Percentiles rank a stretch among this genome's conserved stretches.
These are phyloP conservation scores for Eilema caniola DNA, from an alignment of 2,888 invertebrate species.

Conservation along the genomic window DNA sequence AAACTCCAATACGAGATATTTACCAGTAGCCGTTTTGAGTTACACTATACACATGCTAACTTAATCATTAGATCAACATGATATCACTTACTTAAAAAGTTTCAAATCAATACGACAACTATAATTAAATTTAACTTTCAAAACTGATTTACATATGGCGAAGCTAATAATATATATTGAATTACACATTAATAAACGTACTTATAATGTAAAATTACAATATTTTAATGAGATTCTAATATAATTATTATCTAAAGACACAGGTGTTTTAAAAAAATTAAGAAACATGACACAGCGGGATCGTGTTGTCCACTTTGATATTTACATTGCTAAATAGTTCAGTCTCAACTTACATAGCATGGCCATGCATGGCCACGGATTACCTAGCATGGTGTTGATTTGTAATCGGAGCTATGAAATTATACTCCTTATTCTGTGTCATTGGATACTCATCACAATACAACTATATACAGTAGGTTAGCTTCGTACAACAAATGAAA, in stretches of 20 bases:
- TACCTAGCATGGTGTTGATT: neutral
- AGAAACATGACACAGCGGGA: conserved; percentile 5
- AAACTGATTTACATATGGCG: neutral
- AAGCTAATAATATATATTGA: neutral
- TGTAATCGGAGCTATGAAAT: neutral
- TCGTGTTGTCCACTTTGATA: neutral
- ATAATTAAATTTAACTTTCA: neutral
- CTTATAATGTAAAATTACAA: neutral
- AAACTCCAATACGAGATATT: no score
- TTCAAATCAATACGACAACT: no score
- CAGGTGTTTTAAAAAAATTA: conserved; percentile 10
- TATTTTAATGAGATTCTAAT: conserved; percentile 4
- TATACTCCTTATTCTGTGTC: conserved; percentile 4
- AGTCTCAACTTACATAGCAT: conserved; percentile 3
- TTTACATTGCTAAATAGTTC: conserved; percentile 7
- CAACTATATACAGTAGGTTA: neutral
- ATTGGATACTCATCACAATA: neutral
- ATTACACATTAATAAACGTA: neutral
- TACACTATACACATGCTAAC: no score
- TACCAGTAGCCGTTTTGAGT: no score
- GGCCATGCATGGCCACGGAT: neutral
- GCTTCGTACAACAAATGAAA: neutral
- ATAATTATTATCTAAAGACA: neutral
- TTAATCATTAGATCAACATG: no score
- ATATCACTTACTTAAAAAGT: no score